phyloP scores from a whole-genome alignment of 2,888 invertebrate genomes.

The Ellobium chinense region DNA sequence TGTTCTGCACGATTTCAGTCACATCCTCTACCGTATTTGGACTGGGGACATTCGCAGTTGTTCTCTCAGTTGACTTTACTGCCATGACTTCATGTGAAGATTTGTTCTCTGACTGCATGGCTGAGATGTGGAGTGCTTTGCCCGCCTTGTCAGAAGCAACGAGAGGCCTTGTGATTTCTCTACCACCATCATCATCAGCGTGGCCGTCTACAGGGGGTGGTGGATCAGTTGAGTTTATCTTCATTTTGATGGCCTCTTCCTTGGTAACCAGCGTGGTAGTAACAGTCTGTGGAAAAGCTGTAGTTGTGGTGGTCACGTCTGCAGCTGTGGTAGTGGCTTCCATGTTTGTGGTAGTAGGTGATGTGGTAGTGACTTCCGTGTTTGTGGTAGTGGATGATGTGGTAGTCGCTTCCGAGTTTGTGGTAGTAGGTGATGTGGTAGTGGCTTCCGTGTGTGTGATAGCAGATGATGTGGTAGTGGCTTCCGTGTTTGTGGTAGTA shows the following conservation, averaged over 20 bases:
- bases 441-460: no score
- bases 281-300: not conserved
- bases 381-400: no score
- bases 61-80: not conserved
- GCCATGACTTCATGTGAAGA: no score
- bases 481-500: not conserved
- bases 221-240: not conserved
- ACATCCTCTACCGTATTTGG: not conserved
- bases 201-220: not conserved
- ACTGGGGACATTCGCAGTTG: not conserved
- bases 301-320: not conserved
- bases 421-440: not conserved
- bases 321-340: not conserved
- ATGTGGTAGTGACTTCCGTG: not conserved
- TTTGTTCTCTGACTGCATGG: not conserved
- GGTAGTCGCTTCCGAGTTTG: not conserved
- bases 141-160: not conserved
- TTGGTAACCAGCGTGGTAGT: not conserved
- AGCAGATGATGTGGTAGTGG: not conserved
- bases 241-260: not conserved
- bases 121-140: not conserved
- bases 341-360: not conserved
- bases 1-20: not conserved
- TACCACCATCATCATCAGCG: conserved; percentile 1
- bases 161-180: conserved; percentile 7